Base-by-base conservation (phyloP, 1,140 invertebrate genomes). In the Drosophila orosa region DNA sequence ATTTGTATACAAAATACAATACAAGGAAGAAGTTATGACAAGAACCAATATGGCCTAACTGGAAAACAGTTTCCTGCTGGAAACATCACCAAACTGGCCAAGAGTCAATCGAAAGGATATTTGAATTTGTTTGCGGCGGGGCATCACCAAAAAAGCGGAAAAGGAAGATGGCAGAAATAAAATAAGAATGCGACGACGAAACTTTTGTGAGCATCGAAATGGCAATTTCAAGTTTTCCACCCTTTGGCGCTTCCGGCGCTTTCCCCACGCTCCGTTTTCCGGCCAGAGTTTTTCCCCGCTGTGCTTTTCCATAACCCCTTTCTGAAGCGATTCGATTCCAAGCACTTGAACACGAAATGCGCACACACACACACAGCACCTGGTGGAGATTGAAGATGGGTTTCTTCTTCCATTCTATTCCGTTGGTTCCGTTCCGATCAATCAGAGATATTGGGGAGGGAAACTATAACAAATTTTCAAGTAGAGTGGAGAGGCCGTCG, bases 151-250 rank as follows among this genome's bases (percentile, higher is more conserved):
- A 67, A 73, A 33, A 52, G 1, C 40, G 37, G 48, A 54, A 72
- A 72, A 15, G 57, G 24, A 45, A 29, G 48, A 69, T 45, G 48
- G 47, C 19, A 45, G 17, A 45, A 67, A 55, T 55, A 45, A 67
- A 69, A 55, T 31, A 47, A 56, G 31, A 68, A 56, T 31, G 15
- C 31, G 61, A 55, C 29, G 9, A 54, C 17, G 17, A 59, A 82
- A 63, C 62, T 82, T 81, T 69, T 19, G 24, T 61, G 25, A 48
- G 44, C 50, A 62, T 37, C 73, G 52, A 81, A 75, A 76, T 78
- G 37, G 63, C 80, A 78, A 82, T 82, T 82, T 82, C 45, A 78
- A 83, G 69, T 79, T 82, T 82, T 74, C 55, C 58, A 35, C 45
- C 65, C 65, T 52, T 66, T 42, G 45, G 60, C 19, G 24, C n/a